Percentiles rank a stretch among this genome's conserved stretches.
phyloP scores from a whole-genome alignment of 2,797 vertebrate genomes.

The Avahi laniger region DNA sequence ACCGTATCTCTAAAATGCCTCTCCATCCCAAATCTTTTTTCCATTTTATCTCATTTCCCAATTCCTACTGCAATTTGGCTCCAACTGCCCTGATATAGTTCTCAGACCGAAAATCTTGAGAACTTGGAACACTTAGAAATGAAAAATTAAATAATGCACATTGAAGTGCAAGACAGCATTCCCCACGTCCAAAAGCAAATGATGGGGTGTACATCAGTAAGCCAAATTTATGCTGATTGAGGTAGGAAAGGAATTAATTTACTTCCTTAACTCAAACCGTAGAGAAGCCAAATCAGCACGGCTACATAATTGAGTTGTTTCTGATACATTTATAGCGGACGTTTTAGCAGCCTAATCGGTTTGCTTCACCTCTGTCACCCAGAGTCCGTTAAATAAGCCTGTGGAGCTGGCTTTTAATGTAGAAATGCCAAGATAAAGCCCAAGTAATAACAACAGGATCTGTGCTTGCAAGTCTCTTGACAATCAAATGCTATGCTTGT shows the following conservation, averaged over 20 bases:
- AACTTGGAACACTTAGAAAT: not conserved
- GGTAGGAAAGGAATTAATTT: not conserved
- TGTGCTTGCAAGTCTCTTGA: slow-evolving; percentile 8
- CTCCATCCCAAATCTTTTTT: not conserved
- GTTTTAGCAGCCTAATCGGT: not conserved
- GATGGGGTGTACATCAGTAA: not conserved
- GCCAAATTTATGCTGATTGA: not conserved
- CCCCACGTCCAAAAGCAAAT: not conserved
- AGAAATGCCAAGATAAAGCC: not conserved
- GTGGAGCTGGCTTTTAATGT: not conserved
- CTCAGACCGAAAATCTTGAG: not conserved
- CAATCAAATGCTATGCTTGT: not conserved
- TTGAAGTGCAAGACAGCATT: not conserved
- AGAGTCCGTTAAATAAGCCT: not conserved
- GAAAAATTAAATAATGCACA: not conserved
- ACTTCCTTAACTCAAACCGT: not conserved
- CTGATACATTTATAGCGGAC: not conserved
- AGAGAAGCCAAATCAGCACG: not conserved
- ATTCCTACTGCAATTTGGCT: not conserved
- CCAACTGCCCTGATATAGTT: not conserved
- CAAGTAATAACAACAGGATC: slow-evolving; percentile 49
- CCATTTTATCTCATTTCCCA: not conserved
- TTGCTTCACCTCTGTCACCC: not conserved
- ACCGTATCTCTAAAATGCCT: not conserved
- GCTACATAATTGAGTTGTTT: not conserved